Evolutionary conservation across 64 coral and sea anemone species (phyloP), one percentile per base, ranked within the genome.

Genomic region (Cladopsammia gracilis): DNA sequence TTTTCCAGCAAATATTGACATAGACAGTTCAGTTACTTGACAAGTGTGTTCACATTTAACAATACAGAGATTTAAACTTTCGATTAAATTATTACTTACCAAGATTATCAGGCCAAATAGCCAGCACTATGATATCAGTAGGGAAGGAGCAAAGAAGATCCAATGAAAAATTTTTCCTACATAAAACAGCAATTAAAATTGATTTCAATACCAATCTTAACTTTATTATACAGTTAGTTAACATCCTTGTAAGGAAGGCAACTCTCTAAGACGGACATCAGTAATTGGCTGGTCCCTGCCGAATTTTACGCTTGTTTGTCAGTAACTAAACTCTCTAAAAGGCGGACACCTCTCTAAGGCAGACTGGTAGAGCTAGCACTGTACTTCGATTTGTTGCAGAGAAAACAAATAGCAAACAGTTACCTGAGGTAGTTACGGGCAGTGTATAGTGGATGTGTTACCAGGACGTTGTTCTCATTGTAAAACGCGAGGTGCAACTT

Each of bases 401-500:
- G 16, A 46, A 12, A 64, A 49, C 43, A 56, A 45, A 42, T 10
- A 24, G 64, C 3, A 6, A 0, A 34, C 48, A 64, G 45, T 68
- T 74, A 97, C 96, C 96, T 91, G 25, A 97, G 48, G 57, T 97
- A 97, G 64, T 94, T 86, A 5, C 43, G 86, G 5, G 96, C 96
- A 48, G 96, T 97, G 58, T 70, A 76, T 3, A 97, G 4, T 64
- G 96, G 92, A 83, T 97, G 96, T 11, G 96, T 91, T 14, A 97
- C 92, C 1, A 97, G 34, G 6, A 94, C 91, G 61, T 97, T 97
- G 75, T 91, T 73, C 11, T 97, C 75, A 45, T 91, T 94, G 75
- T 97, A 97, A 85, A 91, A 97, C n/a, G 86, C 96, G 20, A 97
- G 75, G 59, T 97, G 96, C 43, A 97, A 97, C 58, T 87, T 97